Evolutionary conservation across 2,797 vertebrate genomes (phyloP), one percentile per base, ranked within the genome.

Genomic region (Propithecus deckenii): DNA sequence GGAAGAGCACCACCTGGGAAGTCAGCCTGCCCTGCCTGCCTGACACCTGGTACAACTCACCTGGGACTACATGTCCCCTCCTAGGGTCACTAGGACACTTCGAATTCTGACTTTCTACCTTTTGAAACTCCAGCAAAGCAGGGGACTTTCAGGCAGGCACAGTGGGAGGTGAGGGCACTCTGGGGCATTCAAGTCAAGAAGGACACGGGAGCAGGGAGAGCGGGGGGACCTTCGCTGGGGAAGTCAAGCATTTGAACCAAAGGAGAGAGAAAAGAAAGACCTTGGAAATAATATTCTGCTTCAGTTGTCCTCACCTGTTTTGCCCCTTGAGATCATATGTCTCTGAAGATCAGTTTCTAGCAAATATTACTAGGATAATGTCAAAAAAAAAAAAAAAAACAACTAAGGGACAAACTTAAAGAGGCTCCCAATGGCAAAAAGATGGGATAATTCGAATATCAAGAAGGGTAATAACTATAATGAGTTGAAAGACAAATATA

Each of bases 331-430:
- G 84, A 28, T 81, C 20, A 43, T 78, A 88, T 76, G 94, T 89
- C 79, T 95, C 69, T 86, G 41, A 95, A 92, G 71, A 79, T 43
- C 52, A 50, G 89, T 87, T 75, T 94, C 57, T 48, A 65, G 76
- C 35, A 78, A 86, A 65, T 85, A 86, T 80, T 59, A 55, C 30
- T 25, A 63, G 50, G 69, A 43, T 78, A 25, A 43, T 52, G 13
- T 87, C 69, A 91, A 65, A 65, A 59, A 59, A 59, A 30, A 67
- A 50, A 96, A 18, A 43, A 43, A 43, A 43, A 43, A 43, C 41
- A 41, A 72, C 65, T 81, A 41, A 69, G 63, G 20, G 83, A 41
- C 46, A 88, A 91, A 75, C 30, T 71, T 76, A 35, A 86, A 69
- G 43, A 81, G 35, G 52, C 35, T 78, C 35, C 32, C 67, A 75